Base-by-base conservation (phyloP, 2,888 invertebrate species). In the Diabrotica balteata region DNA sequence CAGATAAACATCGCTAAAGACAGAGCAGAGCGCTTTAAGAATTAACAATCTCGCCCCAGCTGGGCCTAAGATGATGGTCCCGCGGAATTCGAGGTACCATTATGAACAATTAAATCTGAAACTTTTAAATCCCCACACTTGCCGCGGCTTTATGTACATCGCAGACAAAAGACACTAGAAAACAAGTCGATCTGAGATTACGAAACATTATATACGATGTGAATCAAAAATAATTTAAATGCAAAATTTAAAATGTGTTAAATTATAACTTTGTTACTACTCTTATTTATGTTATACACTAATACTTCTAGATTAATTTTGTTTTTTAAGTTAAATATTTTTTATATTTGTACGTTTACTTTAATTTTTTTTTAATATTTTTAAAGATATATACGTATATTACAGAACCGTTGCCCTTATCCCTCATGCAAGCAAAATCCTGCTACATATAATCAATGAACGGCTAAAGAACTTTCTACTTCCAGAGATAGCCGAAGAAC, bases 1-100 rank as follows among this genome's bases (percentile, higher is more conserved):
- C 79, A 80, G 82, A 83, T 83, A 82, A 81, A 80, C 81, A 83
- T 83, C 82, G 76, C 79, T 80, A 79, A 81, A 82, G 80, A 76
- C 72, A 71, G 66, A 79, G 64, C 64, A 64, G 78, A 78, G 80
- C 80, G 81, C 79, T 80, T 79, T 77, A 80, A 77, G 81, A 82
- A 82, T 82, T 82, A 82, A 82, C 81, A 82, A 81, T 72, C 69
- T 72, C 69, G 67, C 63, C 67, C 32, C 70, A 66, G 71, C 65
- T 63, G 68, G 64, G 67, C 53, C 55, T 57, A 11, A 44, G 58
- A 51, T 59, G 63, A 63, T 55, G 67, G 67, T 63, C 67, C 67
- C 59, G 59, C 55, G 63, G 67, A 67, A 67, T 67, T 63, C 59
- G 63, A 63, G 59, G 67, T 64, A 51, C 64, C 64, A 64, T 64